Evolutionary conservation across 1,140 invertebrate species (phyloP), one percentile per base, ranked within the genome.

Genomic region (Drosophila busckii): DNA sequence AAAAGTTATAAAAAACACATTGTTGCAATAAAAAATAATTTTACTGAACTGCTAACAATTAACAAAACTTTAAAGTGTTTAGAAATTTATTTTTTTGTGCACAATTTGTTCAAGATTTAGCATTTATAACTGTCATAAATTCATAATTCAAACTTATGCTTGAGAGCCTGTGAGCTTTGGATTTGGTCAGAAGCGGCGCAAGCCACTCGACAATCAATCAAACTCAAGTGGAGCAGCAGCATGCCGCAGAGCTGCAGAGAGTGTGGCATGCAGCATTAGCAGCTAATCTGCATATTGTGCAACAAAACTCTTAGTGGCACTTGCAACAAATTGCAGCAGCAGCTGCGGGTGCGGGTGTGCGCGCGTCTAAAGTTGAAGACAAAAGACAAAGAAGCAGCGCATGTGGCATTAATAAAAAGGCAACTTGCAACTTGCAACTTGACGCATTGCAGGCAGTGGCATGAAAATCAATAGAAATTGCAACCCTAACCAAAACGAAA

Each of bases 261-360:
- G 16, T 20, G 54, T 23, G 56, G 42, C 42, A 35, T 54, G 29
- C 35, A 59, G 49, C 56, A 70, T 70, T 71, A 70, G 71, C 70
- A 48, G 76, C 75, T 83, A 82, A 82, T 82, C 76, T 82, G 76
- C 76, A 75, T 82, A 70, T 64, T 82, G 73, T 73, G 69, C 70
- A 73, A 73, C 63, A 3, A 28, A 16, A 31, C 20, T 40, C 53
- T 16, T 49, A 71, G 69, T 62, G 71, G 37, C 61, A 78, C 71
- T 78, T 80, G 71, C 63, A 78, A 48, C 71, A 78, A 78, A 78
- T 78, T 78, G 71, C 61, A 38, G 40, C 54, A 52, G 41, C 41
- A 41, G 20, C 59, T 73, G 73, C 73, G 75, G 75, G 69, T 60
- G 29, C 23, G 16, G n/a, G n/a, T n/a, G n/a, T n/a, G n/a, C n/a